phyloP scores from a whole-genome alignment of 23 tunicate genomes.

The Aplidium turbinatum region DNA sequence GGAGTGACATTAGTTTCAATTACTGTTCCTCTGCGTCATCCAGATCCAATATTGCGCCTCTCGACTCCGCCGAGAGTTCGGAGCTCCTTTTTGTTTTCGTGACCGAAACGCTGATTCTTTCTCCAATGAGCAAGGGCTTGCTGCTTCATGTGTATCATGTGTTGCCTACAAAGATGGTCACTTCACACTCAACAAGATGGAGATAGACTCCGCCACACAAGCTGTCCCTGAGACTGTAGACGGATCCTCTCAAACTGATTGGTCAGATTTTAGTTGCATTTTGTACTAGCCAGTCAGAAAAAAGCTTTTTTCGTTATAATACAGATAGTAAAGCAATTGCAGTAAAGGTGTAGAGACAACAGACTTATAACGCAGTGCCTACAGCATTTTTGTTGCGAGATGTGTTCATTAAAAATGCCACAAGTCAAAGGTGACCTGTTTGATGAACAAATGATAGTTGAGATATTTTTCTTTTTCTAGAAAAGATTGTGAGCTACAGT shows the following conservation, averaged over 20 bases:
- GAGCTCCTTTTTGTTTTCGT: conserved; percentile 47
- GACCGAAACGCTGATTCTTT: conserved; percentile 80
- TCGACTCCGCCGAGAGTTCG: conserved; percentile 78
- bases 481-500: too few relatives aligned
- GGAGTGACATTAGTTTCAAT: too few relatives aligned
- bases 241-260: conserved; percentile 68
- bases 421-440: too few relatives aligned
- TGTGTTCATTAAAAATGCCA: too few relatives aligned
- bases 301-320: too few relatives aligned
- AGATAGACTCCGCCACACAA: conserved; percentile 67
- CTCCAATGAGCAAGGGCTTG: conserved; percentile 48
- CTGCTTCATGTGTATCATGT: conserved; percentile 73
- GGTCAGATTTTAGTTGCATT: conserved; percentile 32
- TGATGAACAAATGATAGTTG: too few relatives aligned
- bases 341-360: too few relatives aligned
- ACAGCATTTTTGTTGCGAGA: too few relatives aligned
- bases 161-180: conserved; percentile 49
- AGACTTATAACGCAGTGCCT: too few relatives aligned
- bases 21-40: too few relatives aligned
- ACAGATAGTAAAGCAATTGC: too few relatives aligned
- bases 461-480: too few relatives aligned
- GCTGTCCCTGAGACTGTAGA: conserved; percentile 67
- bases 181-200: conserved; percentile 50
- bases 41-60: conserved; percentile 72
- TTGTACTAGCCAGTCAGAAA: background rate